Base-by-base conservation (phyloP, 2,113 vertebrate genomes). In the Atrichornis clamosus region DNA sequence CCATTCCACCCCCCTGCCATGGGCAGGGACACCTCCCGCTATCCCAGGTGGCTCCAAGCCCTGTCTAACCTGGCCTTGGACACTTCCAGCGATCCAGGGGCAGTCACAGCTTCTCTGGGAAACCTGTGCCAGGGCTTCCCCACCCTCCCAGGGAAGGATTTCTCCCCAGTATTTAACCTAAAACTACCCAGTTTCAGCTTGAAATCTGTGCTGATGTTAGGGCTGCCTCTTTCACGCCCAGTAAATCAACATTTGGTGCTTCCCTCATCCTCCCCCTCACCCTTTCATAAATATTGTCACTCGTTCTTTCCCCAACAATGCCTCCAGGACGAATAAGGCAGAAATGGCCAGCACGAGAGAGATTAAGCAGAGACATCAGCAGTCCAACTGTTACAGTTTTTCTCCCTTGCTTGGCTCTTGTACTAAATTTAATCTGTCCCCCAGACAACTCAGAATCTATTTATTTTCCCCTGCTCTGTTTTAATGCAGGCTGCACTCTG, bases 1-100 rank as follows among this genome's bases (percentile, higher is more conserved):
- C 33, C 8, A 11, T 9, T 13, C 1, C 46, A n/a, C 8, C 0
- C 3, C 21, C 5, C 23, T 37, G 4, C 9, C 8, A 11, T 17
- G 22, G 5, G 10, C n/a, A 75, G 53, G 39, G 39, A 62, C 47
- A 75, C 1, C 4, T 69, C 0, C 8, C n/a, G 15, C 4, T 1
- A 0, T 9, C 30, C 63, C 87, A 83, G 41, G 21, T 0, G 32
- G 35, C 5, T 62, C 63, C n/a, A 20, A 62, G 10, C 23, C 12
- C 39, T 0, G 0, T 69, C 74, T 69, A 82, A 0, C n/a, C 47
- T 69, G 87, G 30, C 30, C 55, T 69, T 9, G 87, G 47, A 1
- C 55, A 76, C 7, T 62, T 0, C 41, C 87, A 90, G 63, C 63
- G 32, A 63, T 69, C 44, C 68, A 59, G 72, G 35, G 12, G 3